phyloP scores from a whole-genome alignment of 2,113 vertebrate species.

The Orthonyx spaldingii region DNA sequence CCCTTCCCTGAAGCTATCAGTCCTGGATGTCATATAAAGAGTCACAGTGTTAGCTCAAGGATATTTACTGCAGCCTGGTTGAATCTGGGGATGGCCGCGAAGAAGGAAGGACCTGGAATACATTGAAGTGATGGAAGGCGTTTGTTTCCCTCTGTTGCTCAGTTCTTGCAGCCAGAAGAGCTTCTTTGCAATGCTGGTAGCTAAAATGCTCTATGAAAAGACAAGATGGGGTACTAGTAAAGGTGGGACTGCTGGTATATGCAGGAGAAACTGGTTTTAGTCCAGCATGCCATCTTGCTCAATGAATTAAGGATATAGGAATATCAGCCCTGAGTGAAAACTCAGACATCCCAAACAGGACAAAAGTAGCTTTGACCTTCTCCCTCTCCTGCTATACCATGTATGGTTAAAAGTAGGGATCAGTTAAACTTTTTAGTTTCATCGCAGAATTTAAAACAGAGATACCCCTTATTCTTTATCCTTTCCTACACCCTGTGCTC shows the following conservation, averaged over 20 bases:
- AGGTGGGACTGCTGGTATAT: neutral
- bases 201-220: neutral
- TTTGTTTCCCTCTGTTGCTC: neutral
- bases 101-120: neutral
- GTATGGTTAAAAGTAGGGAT: neutral
- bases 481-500: neutral
- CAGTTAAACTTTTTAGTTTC: neutral
- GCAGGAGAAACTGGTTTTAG: neutral
- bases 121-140: fast-evolving
- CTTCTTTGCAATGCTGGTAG: neutral
- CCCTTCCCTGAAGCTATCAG: neutral
- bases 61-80: neutral
- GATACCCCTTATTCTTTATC: neutral
- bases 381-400: neutral
- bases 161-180: neutral
- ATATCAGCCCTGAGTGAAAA: neutral
- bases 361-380: neutral
- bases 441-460: neutral
- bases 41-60: fast-evolving
- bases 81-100: neutral
- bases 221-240: too few relatives aligned
- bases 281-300: neutral
- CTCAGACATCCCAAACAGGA: neutral
- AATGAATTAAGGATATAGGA: neutral
- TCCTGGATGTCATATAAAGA: neutral